Evolutionary conservation across 2,888 invertebrate genomes (phyloP).

Genomic region (Zaprionus bogoriensis): DNA sequence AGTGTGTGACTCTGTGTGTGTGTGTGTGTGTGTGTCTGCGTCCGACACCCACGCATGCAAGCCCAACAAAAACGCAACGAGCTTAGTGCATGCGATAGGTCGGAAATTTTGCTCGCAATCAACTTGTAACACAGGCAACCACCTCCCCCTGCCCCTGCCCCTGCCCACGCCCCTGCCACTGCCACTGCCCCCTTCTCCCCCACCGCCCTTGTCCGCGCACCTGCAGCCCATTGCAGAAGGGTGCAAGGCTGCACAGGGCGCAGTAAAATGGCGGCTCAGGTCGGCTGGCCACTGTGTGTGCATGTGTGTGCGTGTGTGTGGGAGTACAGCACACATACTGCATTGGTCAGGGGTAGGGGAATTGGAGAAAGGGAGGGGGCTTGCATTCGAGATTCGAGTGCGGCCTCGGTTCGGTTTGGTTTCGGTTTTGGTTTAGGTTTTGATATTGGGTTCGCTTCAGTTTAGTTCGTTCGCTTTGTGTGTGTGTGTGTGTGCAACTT

Average conservation of each 20-base stretch:
- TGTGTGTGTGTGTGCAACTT: neutral
- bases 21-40: constrained; percentile 24
- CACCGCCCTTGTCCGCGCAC: constrained; percentile 23
- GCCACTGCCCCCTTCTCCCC: neutral
- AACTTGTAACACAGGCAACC: constrained; percentile 30
- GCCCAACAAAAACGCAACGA: constrained; percentile 59
- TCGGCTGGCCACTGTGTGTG: constrained; percentile 17
- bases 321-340: too few species aligned
- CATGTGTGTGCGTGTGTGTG: neutral
- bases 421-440: constrained; percentile 21
- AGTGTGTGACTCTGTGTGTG: neutral
- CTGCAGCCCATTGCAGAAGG: constrained; percentile 51
- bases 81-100: constrained; percentile 74
- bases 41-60: constrained; percentile 55
- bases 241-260: constrained; percentile 60
- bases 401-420: constrained; percentile 36
- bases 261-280: constrained; percentile 69
- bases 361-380: neutral
- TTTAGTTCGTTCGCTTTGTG: constrained; percentile 2
- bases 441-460: constrained; percentile 25
- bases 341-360: constrained; percentile 1
- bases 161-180: constrained; percentile 1
- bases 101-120: constrained; percentile 73
- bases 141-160: constrained; percentile 29
- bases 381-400: constrained; percentile 22